A percentile compares a stretch with the other conserved stretches of the same genome.
Evolutionary conservation across 1,140 invertebrate genomes (phyloP).

Genomic region (Hestina assimilis): DNA sequence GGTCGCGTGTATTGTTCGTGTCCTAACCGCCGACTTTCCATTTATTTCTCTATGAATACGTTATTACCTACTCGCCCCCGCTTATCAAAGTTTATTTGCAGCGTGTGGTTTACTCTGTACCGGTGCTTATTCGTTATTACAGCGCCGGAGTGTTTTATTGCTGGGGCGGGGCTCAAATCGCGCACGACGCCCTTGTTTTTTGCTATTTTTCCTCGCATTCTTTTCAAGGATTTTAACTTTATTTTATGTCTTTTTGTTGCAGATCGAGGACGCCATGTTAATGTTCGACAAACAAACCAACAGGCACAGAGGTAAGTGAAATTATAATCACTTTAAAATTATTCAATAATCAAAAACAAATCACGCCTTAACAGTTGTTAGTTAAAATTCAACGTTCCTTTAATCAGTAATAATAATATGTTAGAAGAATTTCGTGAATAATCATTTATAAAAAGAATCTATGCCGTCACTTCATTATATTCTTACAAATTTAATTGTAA

Average conservation of each 20-base stretch:
- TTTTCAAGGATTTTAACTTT: slow-evolving; percentile 55
- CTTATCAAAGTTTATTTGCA: slow-evolving; percentile 79
- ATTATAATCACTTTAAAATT: slow-evolving; percentile 1
- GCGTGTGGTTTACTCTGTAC: slow-evolving; percentile 76
- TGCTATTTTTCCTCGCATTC: slow-evolving; percentile 60
- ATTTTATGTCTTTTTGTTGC: slow-evolving; percentile 81
- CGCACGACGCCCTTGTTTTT: slow-evolving; percentile 69
- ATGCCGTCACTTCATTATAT: no score
- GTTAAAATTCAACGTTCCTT: no score
- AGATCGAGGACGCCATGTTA: slow-evolving; percentile 99
- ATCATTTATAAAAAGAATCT: slow-evolving; percentile 4
- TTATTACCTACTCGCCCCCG: slow-evolving; percentile 77
- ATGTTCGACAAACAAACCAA: slow-evolving; percentile 99
- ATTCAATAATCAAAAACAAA: slow-evolving; percentile 2
- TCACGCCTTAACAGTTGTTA: neutral
- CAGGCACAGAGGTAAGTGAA: slow-evolving; percentile 98
- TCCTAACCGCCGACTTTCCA: slow-evolving; percentile 77
- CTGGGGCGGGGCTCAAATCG: slow-evolving; percentile 70
- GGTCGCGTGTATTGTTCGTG: slow-evolving; percentile 67
- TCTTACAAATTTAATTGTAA: no score
- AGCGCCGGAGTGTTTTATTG: slow-evolving; percentile 76
- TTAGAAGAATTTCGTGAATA: no score
- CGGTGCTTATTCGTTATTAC: slow-evolving; percentile 78
- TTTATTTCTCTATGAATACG: slow-evolving; percentile 79
- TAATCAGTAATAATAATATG: no score